phyloP scores from a whole-genome alignment of 2,113 vertebrate species.

The Butorides virescens region DNA sequence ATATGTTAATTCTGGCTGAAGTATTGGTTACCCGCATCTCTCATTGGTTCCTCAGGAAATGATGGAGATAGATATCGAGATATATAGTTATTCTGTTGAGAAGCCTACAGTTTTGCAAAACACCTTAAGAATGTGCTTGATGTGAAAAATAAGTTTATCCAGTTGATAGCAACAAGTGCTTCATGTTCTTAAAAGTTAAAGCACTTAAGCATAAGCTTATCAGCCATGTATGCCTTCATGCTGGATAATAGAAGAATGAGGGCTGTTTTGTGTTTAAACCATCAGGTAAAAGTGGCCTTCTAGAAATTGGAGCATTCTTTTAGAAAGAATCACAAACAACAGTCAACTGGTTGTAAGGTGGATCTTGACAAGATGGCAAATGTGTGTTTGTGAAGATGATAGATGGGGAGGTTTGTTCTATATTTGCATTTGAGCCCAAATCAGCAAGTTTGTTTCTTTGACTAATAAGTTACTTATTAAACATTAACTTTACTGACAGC shows the following conservation, averaged over 20 bases:
- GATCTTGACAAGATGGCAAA: neutral
- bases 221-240: neutral
- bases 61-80: neutral
- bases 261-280: neutral
- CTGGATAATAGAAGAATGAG: neutral
- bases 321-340: neutral
- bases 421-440: neutral
- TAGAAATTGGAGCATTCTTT: neutral
- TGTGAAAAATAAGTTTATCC: neutral
- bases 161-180: slow-evolving; percentile 9
- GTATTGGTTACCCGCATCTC: neutral
- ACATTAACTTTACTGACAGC: neutral
- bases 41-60: neutral
- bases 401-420: neutral
- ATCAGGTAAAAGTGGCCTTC: neutral
- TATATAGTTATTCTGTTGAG: neutral
- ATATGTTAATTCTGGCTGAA: neutral
- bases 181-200: neutral
- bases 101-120: neutral
- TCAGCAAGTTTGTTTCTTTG: neutral
- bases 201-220: neutral
- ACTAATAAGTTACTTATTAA: neutral
- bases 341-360: neutral
- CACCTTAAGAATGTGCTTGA: neutral
- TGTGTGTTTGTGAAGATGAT: neutral